These are phyloP conservation scores for Lingula anatina DNA, from an alignment of 2,888 invertebrate genomes.

Conservation along the genomic window DNA sequence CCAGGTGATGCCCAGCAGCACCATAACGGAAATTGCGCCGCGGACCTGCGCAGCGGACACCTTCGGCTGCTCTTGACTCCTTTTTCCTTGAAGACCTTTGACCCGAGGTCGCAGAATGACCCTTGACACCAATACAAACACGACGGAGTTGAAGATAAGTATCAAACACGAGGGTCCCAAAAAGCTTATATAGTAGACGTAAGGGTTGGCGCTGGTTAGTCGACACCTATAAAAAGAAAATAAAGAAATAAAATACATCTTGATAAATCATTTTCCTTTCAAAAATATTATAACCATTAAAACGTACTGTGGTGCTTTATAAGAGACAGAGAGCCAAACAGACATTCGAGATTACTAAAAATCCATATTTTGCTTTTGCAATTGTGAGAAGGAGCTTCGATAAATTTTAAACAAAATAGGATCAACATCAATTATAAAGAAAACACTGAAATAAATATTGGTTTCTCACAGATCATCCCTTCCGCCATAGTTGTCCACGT, in stretches of 20 bases:
- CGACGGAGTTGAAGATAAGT: slow-evolving; percentile 50
- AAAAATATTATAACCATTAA: too few species aligned
- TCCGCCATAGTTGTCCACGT: slow-evolving; percentile 37
- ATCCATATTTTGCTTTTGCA: too few species aligned
- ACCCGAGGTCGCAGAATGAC: slow-evolving; percentile 37
- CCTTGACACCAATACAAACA: slow-evolving; percentile 49
- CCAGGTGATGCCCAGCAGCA: slow-evolving; percentile 43
- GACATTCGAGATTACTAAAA: too few species aligned
- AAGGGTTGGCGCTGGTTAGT: slow-evolving; percentile 26
- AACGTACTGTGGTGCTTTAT: too few species aligned
- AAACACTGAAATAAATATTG: too few species aligned
- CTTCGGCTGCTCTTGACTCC: not conserved
- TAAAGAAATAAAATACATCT: too few species aligned
- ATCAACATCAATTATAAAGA: too few species aligned
- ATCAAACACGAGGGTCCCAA: slow-evolving; percentile 53
- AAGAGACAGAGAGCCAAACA: too few species aligned
- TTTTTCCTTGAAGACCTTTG: slow-evolving; percentile 16
- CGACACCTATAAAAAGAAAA: not conserved
- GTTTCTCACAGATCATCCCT: slow-evolving; percentile 41
- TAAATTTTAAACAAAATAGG: too few species aligned
- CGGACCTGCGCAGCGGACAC: slow-evolving; percentile 25
- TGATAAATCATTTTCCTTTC: too few species aligned
- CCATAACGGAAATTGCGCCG: slow-evolving; percentile 42
- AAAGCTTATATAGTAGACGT: slow-evolving; percentile 51
- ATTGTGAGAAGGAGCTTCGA: too few species aligned